Conservation (phyloP, 2,113 vertebrate species). For the Anas platyrhynchos region DNA sequence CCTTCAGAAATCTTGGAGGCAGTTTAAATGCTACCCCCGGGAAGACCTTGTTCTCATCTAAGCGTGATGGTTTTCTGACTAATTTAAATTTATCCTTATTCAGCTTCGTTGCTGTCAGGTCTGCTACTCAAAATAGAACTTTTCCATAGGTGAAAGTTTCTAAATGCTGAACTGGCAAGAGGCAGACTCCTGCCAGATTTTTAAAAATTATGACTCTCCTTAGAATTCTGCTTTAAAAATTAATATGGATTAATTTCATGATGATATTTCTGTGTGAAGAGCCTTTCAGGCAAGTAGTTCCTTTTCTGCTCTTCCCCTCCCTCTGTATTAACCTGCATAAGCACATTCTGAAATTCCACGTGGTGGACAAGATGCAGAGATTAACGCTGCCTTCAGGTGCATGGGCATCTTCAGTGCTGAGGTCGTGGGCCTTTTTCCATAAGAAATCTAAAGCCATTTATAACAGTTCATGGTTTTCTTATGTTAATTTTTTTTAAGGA, state of each 20-base stretch:
- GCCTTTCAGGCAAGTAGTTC: background rate
- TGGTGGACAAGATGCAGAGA: background rate
- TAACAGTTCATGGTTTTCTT: background rate
- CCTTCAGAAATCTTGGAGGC: background rate
- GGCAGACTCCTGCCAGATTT: background rate
- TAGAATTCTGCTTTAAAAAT: constrained; percentile 1
- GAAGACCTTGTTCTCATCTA: background rate
- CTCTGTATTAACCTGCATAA: background rate
- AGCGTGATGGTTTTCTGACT: background rate
- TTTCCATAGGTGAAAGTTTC: background rate
- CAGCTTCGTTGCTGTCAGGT: background rate
- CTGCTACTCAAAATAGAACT: background rate
- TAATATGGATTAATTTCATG: background rate
- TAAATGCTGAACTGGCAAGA: background rate
- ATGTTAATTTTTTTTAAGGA: background rate
- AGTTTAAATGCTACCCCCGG: background rate
- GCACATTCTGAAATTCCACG: background rate
- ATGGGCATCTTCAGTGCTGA: background rate
- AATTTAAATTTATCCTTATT: constrained; percentile 25
- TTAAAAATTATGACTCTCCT: background rate
- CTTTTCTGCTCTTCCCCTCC: background rate
- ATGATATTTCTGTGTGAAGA: background rate
- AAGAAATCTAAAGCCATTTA: background rate
- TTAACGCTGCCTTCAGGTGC: background rate
- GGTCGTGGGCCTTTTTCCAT: background rate